Evolutionary conservation across 2,797 vertebrate species (phyloP), one percentile per base, ranked within the genome.

Genomic region (Amblyraja radiata): DNA sequence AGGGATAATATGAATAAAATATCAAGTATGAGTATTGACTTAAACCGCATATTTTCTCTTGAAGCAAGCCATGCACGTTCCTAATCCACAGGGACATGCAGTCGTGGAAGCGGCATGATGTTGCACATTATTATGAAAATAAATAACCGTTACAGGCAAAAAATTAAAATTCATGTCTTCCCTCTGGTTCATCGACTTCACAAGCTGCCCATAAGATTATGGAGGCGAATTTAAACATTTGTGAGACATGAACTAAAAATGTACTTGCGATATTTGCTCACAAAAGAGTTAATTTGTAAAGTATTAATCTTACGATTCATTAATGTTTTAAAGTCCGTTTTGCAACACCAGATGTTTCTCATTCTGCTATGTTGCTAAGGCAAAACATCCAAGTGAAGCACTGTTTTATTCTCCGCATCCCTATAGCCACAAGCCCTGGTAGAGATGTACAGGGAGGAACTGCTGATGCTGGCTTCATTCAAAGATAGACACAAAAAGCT

Each of bases 291-390:
- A 92, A 92, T 68, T 76, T 92, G 39, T 92, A 54, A 58, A 76
- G 13, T 76, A 54, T 7, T 36, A 16, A 36, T 68, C 5, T 39
- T 68, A 36, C 39, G 36, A 71, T 71, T 90, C 32, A 71, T 90
- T 65, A 71, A 23, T 73, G 32, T n/a, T 18, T 74, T 76, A n/a
- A 76, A 25, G 74, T 25, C 36, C 73, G 46, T 93, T 68, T 94
- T 94, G 93, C 92, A 65, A 84, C 93, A 93, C 94, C 94, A 93
- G 83, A 94, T 94, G 54, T 93, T 93, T 94, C 94, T 94, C 94
- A 95, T 94, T 91, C 94, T 94, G 94, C 93, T 93, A 94, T 93
- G 95, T 93, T 95, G 93, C 95, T 93, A 96, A 96, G 94, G 94
- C 94, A 97, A 96, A 95, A 36, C 94, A 63, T 80, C 88, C 88